phyloP scores from a whole-genome alignment of 23 tunicate species.

The Corella eumyota region DNA sequence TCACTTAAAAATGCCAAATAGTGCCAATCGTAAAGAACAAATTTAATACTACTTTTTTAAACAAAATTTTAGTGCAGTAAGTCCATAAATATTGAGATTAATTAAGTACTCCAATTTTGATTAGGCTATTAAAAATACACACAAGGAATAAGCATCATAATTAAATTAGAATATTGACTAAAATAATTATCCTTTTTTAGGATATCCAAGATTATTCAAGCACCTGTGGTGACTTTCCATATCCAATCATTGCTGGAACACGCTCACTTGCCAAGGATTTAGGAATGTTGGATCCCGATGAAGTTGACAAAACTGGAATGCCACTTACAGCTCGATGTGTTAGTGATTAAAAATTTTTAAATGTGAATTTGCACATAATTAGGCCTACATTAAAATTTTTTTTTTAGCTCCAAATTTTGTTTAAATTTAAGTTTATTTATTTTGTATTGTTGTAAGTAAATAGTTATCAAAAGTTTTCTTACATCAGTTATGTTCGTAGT shows the following conservation, averaged over 20 bases:
- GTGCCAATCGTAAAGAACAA: not conserved
- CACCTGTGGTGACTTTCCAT: constrained; percentile 66
- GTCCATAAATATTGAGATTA: too few species aligned
- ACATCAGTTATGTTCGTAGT: not conserved
- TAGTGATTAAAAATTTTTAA: constrained; percentile 2
- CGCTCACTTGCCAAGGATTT: constrained; percentile 52
- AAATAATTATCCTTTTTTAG: constrained; percentile 22
- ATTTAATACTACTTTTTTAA: not conserved
- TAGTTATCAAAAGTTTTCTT: too few species aligned
- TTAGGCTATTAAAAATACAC: too few species aligned
- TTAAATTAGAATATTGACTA: too few species aligned
- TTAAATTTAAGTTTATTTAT: not conserved
- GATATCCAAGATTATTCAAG: constrained; percentile 63
- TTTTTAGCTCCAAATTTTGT: too few species aligned
- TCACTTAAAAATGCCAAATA: not conserved
- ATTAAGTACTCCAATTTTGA: too few species aligned
- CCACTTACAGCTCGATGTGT: constrained; percentile 95
- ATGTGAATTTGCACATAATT: not conserved
- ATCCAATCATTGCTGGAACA: constrained; percentile 81
- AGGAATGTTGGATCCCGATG: constrained; percentile 99
- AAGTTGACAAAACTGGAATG: constrained; percentile 80
- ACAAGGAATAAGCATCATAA: too few species aligned
- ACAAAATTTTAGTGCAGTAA: constrained; percentile 1
- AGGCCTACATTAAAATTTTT: too few species aligned
- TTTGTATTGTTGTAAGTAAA: not conserved